These are phyloP conservation scores for Macrophya annulata DNA, from an alignment of 2,888 invertebrate species.

Conservation along the genomic window DNA sequence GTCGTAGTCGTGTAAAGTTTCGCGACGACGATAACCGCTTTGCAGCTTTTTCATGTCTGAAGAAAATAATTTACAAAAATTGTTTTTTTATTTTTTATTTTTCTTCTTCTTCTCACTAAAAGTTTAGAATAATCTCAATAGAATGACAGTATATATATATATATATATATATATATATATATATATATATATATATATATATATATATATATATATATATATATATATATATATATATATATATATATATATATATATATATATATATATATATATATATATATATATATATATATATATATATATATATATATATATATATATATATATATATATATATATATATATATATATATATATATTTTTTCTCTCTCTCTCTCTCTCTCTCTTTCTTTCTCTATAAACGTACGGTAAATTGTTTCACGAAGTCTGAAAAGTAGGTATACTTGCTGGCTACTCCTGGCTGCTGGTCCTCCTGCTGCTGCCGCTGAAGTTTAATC, in stretches of 20 bases:
- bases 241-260: background rate
- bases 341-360: background rate
- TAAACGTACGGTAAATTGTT: constrained; percentile 8
- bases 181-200: background rate
- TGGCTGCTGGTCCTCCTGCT: background rate
- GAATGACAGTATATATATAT: background rate
- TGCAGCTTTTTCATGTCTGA: background rate
- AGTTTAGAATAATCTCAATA: background rate
- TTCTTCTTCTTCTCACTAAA: background rate
- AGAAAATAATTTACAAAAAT: constrained; percentile 3
- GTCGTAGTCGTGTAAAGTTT: background rate
- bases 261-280: background rate
- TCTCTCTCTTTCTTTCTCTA: background rate
- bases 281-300: background rate
- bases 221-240: background rate
- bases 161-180: background rate
- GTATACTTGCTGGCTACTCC: background rate
- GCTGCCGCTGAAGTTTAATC: constrained; percentile 37
- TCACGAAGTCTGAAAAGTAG: constrained; percentile 26
- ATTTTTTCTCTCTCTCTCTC: background rate
- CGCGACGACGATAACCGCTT: constrained; percentile 13
- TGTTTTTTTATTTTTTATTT: background rate
- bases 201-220: background rate
- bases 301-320: background rate
- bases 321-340: background rate